A percentile compares a stretch with the other conserved stretches of the same genome.
Conservation (phyloP, 2,113 vertebrate genomes). For the Labrus mixtus region DNA sequence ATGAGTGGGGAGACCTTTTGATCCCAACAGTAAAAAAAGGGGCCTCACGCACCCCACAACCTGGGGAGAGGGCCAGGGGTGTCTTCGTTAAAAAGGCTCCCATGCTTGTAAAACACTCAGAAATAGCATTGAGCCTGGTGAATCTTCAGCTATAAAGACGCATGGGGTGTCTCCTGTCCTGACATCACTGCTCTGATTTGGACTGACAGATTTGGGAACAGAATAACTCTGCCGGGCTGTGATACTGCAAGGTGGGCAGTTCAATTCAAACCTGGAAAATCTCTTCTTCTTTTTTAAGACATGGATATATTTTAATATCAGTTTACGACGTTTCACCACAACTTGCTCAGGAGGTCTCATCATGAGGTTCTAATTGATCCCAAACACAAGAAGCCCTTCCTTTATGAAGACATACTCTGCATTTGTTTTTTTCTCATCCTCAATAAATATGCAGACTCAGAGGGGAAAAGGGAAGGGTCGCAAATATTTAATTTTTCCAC, state of each 20-base stretch:
- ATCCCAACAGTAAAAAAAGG: slow-evolving; percentile 62
- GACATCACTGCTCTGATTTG: slow-evolving; percentile 49
- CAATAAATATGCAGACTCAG: neutral
- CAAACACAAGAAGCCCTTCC: neutral
- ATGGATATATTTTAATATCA: no score
- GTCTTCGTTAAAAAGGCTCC: slow-evolving; percentile 67
- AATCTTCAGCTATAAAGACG: slow-evolving; percentile 56
- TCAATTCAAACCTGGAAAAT: neutral
- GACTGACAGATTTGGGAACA: slow-evolving; percentile 45
- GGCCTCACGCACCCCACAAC: slow-evolving; percentile 54
- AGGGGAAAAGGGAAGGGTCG: neutral
- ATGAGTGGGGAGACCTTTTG: slow-evolving; percentile 45
- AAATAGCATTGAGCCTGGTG: slow-evolving; percentile 67
- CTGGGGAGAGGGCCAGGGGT: slow-evolving; percentile 45
- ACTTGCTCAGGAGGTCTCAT: neutral
- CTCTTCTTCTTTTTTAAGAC: neutral
- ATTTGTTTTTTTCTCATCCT: neutral
- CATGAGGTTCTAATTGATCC: neutral
- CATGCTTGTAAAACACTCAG: slow-evolving; percentile 68
- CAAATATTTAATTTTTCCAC: neutral
- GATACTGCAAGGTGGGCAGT: neutral
- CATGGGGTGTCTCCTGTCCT: slow-evolving; percentile 56
- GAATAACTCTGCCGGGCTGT: neutral
- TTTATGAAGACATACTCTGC: neutral
- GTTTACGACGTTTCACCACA: neutral